Evolutionary conservation across 2,888 invertebrate genomes (phyloP), one percentile per base, ranked within the genome.

Genomic region (Lepas anatifera): DNA sequence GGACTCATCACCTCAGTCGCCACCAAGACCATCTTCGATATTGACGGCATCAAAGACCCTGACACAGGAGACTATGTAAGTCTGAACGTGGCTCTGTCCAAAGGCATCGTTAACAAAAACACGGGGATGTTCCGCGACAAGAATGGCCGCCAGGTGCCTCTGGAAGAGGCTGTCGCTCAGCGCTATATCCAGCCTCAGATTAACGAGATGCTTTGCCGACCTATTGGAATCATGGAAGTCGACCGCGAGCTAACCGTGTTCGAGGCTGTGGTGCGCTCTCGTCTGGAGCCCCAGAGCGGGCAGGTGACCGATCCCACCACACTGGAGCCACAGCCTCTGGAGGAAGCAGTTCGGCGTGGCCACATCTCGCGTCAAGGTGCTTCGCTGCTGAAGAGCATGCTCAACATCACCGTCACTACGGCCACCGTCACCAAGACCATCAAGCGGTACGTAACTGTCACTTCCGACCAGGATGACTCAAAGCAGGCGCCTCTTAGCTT

Each of bases 351-450:
- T 72, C 88, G 90, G 79, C 86, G 88, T 71, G 89, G 90, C 77
- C 84, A 92, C 76, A 89, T 95, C 46, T 89, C 92, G 18, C 87
- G 90, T 0, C 90, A 92, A 80, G 95, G 95, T 71, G 94, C 94
- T 67, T 87, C 92, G 71, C 84, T 92, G 77, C 83, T 92, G 72
- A 90, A 89, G 80, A 92, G 91, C 76, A 82, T 95, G 69, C 81
- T 95, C 69, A 92, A 92, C 78, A 90, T 96, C 69, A 90, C 92
- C 16, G 86, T 95, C 50, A 93, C 93, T 3, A 88, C 91, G 27
- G 90, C 92, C 78, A 91, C 92, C 11, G 89, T 92, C 41, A 92
- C 91, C 8, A 90, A 89, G 79, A 87, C 92, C 68, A 87, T 93
- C 46, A 89, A 89, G 78, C 84, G 89, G 32, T 89, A 91, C 77